phyloP scores from a whole-genome alignment of 35 echinoderm and acorn worm species.

The Strongylocentrotus purpuratus region DNA sequence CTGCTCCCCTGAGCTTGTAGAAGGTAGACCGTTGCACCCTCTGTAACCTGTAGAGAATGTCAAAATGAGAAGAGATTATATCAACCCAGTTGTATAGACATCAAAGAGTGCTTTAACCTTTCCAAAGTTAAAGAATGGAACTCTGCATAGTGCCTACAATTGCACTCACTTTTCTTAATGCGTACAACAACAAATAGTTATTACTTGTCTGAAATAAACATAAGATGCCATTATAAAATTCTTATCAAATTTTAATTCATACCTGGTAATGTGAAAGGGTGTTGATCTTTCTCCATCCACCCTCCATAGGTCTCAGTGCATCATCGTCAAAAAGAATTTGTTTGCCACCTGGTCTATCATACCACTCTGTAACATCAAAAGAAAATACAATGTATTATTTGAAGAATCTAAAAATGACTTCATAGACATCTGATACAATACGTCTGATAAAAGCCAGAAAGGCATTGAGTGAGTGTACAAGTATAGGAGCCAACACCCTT shows the following conservation, averaged over 20 bases:
- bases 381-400: too few relatives aligned
- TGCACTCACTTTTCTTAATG: background rate
- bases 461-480: too few relatives aligned
- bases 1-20: constrained; percentile 43
- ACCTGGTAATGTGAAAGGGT: constrained; percentile 84
- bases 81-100: background rate
- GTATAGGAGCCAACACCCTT: background rate
- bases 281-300: constrained; percentile 87
- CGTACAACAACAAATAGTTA: background rate
- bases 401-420: too few relatives aligned
- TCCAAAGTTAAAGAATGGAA: background rate
- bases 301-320: constrained; percentile 53
- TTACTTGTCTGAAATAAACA: background rate
- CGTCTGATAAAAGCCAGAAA: too few relatives aligned
- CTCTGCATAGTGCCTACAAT: background rate
- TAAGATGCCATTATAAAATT: background rate
- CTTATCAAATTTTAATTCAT: background rate
- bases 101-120: too few relatives aligned
- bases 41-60: background rate
- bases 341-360: constrained; percentile 58
- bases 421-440: too few relatives aligned
- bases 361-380: constrained; percentile 61
- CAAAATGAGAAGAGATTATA: background rate
- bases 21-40: constrained; percentile 13
- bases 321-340: constrained; percentile 88